Evolutionary conservation across 2,113 vertebrate genomes (phyloP).

Genomic region (Tapirus terrestris): DNA sequence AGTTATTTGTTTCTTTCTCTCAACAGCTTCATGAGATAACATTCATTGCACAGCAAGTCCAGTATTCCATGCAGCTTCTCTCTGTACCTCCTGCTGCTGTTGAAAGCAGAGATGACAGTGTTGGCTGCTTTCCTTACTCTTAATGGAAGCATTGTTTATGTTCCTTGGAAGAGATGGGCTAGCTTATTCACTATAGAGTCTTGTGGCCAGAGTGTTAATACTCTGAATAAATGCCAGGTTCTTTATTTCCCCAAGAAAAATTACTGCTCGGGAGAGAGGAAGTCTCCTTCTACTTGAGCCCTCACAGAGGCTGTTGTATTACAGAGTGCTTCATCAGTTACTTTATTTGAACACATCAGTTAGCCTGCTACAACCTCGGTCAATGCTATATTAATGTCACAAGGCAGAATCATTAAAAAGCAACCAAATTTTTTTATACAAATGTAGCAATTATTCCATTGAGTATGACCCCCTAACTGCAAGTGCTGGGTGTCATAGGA

Average conservation of each 20-base stretch:
- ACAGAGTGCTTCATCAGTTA: not conserved
- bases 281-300: not conserved
- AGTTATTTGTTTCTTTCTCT: not conserved
- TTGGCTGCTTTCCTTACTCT: not conserved
- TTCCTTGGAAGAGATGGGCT: not conserved
- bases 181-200: not conserved
- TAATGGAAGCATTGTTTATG: conserved; percentile 15
- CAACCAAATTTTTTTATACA: not conserved
- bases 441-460: not conserved
- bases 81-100: conserved; percentile 12
- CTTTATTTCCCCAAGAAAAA: not conserved
- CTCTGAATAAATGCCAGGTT: not conserved
- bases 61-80: not conserved
- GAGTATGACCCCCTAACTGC: not conserved
- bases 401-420: not conserved
- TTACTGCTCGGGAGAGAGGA: conserved; percentile 9
- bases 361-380: not conserved
- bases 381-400: not conserved
- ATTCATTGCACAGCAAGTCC: not conserved
- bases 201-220: conserved; percentile 41
- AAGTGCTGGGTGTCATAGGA: not conserved
- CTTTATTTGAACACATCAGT: not conserved
- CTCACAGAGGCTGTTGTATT: not conserved
- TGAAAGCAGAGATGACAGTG: not conserved
- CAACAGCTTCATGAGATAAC: not conserved